Percentiles rank a stretch among this genome's conserved stretches.
These are phyloP conservation scores for Coenobita brevimanus DNA, from an alignment of 1,140 invertebrate genomes.

Conservation along the genomic window DNA sequence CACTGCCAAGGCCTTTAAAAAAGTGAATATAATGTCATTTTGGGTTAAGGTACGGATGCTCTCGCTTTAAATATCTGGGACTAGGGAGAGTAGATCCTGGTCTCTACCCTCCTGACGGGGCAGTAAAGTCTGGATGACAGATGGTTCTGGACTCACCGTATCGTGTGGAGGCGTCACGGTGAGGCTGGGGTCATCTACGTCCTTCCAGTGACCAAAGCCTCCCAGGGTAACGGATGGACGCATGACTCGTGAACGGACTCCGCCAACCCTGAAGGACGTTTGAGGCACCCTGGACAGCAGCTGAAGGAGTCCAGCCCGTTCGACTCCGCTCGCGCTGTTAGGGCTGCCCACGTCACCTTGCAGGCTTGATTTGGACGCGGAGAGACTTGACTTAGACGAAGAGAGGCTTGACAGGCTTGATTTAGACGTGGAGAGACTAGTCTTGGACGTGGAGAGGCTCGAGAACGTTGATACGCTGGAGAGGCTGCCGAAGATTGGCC, in stretches of 20 bases:
- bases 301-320: background rate
- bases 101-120: no score
- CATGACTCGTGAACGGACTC: background rate
- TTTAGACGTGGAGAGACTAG: no score
- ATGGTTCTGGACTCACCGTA: no score
- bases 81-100: no score
- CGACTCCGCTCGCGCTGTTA: background rate
- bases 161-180: no score
- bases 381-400: no score
- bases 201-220: conserved; percentile 32
- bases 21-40: no score
- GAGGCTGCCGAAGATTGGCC: background rate
- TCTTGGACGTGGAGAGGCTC: background rate
- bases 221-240: conserved; percentile 11
- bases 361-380: background rate
- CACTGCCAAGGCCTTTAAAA: no score
- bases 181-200: conserved; percentile 6
- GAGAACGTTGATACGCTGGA: background rate
- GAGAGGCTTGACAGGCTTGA: background rate
- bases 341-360: background rate
- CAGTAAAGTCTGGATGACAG: no score
- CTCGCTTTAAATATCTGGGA: no score
- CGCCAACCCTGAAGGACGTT: background rate
- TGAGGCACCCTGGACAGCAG: background rate
- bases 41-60: no score